Conservation (phyloP, 1,140 invertebrate genomes). For the Saccostrea glomerata region DNA sequence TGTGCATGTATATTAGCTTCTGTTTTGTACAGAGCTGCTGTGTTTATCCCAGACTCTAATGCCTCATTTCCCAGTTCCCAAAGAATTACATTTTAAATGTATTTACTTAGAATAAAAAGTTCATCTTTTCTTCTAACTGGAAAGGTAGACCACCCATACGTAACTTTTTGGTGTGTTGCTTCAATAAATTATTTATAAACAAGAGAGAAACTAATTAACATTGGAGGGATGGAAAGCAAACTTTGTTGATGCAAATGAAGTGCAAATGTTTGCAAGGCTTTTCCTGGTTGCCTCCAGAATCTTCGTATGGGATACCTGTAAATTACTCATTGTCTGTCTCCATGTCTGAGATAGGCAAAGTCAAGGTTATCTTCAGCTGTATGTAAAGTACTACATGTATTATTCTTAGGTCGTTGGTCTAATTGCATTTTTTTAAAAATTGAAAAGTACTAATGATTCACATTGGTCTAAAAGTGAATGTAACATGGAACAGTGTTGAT, state of each 20-base stretch:
- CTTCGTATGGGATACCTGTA: not conserved
- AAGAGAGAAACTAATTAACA: conserved; percentile 37
- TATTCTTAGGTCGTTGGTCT: too few relatives aligned
- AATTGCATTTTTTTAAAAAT: too few relatives aligned
- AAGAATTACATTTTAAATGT: not conserved
- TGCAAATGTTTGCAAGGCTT: conserved; percentile 23
- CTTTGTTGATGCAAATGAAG: conserved; percentile 30
- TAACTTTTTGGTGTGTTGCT: conserved; percentile 33
- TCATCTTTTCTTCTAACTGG: not conserved
- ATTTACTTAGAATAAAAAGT: not conserved
- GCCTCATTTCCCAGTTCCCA: not conserved
- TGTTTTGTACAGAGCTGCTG: too few relatives aligned
- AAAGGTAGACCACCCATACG: conserved; percentile 22
- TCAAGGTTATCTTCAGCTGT: not conserved
- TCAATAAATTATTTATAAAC: conserved; percentile 38
- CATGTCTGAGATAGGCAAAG: not conserved
- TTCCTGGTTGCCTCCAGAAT: not conserved
- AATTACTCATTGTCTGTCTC: conserved; percentile 8
- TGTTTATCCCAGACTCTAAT: too few relatives aligned
- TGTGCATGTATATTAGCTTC: too few relatives aligned
- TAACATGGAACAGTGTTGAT: not conserved
- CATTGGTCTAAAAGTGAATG: not conserved
- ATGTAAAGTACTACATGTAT: not conserved
- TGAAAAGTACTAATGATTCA: not conserved
- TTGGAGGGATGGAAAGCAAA: conserved; percentile 30